Evolutionary conservation across 1,140 invertebrate species (phyloP), one percentile per base, ranked within the genome.

Genomic region (Heliothis virescens): DNA sequence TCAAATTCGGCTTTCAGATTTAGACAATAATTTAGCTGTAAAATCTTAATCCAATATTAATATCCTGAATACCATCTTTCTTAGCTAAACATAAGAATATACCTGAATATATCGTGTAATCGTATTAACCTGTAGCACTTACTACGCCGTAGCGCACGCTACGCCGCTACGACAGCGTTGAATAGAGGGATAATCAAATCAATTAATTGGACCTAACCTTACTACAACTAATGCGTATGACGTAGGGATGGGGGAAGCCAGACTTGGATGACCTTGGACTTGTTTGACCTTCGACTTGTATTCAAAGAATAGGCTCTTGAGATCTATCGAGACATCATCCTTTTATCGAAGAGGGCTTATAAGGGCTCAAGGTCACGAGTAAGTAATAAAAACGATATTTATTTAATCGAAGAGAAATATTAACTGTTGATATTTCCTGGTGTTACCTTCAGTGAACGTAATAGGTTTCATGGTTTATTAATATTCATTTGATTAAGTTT

Each of bases 141-240:
- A 41, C 62, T 65, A 65, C 62, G 62, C 62, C 62, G 62, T 65
- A 65, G 41, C 62, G n/a, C 62, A 7, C 16, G 62, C 62, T 65
- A 65, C 62, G 62, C n/a, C 3, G 62, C 62, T 65, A 65, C 62
- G 62, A 12, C 52, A 16, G 18, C 7, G 7, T 16, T 16, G 53
- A 9, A 16, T 55, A 55, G 1, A 55, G n/a, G 53, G 53, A 55
- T 55, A 16, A 55, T 16, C 15, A 9, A 55, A 55, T 16, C n/a
- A 55, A n/a, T 55, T 55, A 55, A 55, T 55, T 9, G 53, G n/a
- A 16, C 18, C 15, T 55, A 55, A n/a, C 7, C 5, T 55, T 55
- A 16, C 15, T 55, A 15, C 7, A 55, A 55, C 53, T 18, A n/a
- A n/a, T 55, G 7, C 53, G 15, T 55, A 55, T 7, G n/a, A 9